Evolutionary conservation across 1,140 invertebrate species (phyloP).

Genomic region (Musca domestica): DNA sequence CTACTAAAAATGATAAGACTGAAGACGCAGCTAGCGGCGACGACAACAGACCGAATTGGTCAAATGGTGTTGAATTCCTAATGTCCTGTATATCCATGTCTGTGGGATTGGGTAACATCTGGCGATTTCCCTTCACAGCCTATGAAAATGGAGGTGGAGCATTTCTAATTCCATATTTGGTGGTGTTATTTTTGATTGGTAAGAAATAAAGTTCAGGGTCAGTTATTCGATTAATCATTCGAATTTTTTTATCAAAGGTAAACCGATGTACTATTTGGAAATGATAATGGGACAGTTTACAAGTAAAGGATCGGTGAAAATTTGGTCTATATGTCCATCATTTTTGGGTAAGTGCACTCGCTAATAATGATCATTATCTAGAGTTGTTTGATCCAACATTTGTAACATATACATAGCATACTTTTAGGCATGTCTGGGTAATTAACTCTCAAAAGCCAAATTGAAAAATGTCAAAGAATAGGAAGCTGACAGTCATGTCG

Average conservation of each 20-base stretch:
- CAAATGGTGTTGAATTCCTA: constrained; percentile 79
- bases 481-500: no score
- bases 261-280: constrained; percentile 83
- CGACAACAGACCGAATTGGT: constrained; percentile 70
- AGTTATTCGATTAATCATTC: neutral
- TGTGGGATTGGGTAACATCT: constrained; percentile 71
- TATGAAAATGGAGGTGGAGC: constrained; percentile 72
- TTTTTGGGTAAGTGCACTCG: constrained; percentile 56
- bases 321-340: constrained; percentile 57
- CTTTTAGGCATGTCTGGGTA: no score
- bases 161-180: constrained; percentile 80
- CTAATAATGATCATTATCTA: no score
- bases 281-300: constrained; percentile 73
- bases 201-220: constrained; percentile 31
- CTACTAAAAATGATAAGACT: neutral
- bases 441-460: no score
- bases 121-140: constrained; percentile 76
- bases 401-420: no score
- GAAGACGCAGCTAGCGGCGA: neutral
- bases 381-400: no score
- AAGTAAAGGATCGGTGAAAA: constrained; percentile 64
- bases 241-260: constrained; percentile 37
- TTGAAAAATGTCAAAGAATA: no score
- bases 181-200: constrained; percentile 80
- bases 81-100: constrained; percentile 88